These are phyloP conservation scores for Caenorhabditis zanzibari DNA, from an alignment of 2,888 invertebrate genomes.

Conservation along the genomic window DNA sequence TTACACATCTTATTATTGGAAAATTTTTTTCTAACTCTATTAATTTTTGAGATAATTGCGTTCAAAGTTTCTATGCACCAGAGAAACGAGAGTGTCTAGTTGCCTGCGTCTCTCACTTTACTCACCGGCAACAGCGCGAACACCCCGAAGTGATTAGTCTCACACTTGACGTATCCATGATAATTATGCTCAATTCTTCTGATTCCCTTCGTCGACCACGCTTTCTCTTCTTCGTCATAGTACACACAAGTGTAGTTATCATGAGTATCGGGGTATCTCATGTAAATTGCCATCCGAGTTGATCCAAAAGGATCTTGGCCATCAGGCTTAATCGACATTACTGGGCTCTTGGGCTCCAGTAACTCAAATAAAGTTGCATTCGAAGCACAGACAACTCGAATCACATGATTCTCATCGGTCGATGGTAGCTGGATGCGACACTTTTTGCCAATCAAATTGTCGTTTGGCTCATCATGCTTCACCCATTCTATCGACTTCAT, in stretches of 20 bases:
- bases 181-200: constrained; percentile 67
- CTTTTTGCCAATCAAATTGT: constrained; percentile 66
- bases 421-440: constrained; percentile 70
- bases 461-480: constrained; percentile 61
- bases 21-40: no score
- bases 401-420: constrained; percentile 61
- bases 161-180: constrained; percentile 80
- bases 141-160: constrained; percentile 77
- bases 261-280: constrained; percentile 68
- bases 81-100: no score
- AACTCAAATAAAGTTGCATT: constrained; percentile 71
- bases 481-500: constrained; percentile 73
- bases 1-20: no score
- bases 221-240: constrained; percentile 77
- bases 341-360: constrained; percentile 70
- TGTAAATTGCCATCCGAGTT: constrained; percentile 70
- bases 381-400: constrained; percentile 70
- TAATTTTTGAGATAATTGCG: no score
- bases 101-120: no score
- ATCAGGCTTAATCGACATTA: constrained; percentile 74
- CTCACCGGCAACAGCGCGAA: constrained; percentile 79
- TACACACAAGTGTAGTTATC: constrained; percentile 81
- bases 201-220: constrained; percentile 81
- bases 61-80: no score
- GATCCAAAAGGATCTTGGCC: constrained; percentile 58